These are phyloP conservation scores for Rhizoglyphus robini DNA, from an alignment of 1,140 invertebrate genomes.

Conservation along the genomic window DNA sequence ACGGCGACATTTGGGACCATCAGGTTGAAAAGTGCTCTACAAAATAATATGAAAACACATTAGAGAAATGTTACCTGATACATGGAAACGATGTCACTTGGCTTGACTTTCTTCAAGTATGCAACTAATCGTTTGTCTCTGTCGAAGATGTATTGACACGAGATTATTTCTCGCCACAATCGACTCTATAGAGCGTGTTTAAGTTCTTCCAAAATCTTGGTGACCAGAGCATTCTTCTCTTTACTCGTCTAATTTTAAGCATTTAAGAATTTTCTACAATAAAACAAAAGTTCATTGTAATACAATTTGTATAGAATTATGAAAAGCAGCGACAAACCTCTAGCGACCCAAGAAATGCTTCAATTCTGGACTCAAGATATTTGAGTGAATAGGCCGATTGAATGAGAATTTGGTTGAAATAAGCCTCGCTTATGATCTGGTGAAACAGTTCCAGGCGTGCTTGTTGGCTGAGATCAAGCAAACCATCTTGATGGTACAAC, in stretches of 20 bases:
- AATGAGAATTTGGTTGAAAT: constrained; percentile 12
- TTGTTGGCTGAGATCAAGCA: not conserved
- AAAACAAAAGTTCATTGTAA: too few species aligned
- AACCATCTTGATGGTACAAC: not conserved
- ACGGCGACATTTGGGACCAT: not conserved
- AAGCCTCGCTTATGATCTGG: not conserved
- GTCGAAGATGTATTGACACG: not conserved
- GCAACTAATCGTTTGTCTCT: not conserved
- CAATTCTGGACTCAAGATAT: not conserved
- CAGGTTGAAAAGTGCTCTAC: not conserved
- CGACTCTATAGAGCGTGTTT: not conserved
- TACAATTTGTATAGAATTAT: too few species aligned
- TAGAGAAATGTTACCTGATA: not conserved
- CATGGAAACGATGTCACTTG: not conserved
- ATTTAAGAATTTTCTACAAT: too few species aligned
- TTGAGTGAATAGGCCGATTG: not conserved
- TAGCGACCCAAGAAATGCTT: not conserved
- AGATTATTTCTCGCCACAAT: not conserved
- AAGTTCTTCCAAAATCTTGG: not conserved
- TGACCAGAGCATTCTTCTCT: not conserved
- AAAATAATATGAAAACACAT: not conserved
- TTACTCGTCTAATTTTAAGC: too few species aligned
- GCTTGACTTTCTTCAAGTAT: not conserved
- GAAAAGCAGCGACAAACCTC: not conserved
- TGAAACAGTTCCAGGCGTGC: not conserved